Evolutionary conservation across 64 coral and sea anemone genomes (phyloP), one percentile per base, ranked within the genome.

Genomic region (Porites lutea): DNA sequence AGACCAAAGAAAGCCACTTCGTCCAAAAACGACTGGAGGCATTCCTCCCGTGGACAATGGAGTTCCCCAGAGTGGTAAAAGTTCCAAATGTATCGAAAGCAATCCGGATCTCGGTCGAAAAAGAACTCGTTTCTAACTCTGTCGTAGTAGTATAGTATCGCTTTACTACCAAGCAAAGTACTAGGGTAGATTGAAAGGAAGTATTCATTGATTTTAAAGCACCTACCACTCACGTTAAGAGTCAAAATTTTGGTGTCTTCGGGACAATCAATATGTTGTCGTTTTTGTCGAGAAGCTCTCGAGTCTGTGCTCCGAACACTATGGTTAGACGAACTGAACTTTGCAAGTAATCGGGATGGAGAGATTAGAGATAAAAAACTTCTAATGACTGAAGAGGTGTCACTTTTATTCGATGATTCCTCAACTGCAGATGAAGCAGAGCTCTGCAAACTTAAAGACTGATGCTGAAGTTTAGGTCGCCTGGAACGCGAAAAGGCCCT

Each of bases 61-160:
- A 95, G 88, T 45, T 95, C 63, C 0, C 93, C 93, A 5, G 93
- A 90, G 14, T 71, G 84, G 46, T 95, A 95, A 73, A 86, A 95
- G 73, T 95, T 89, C 82, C 88, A 90, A 62, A 95, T 95, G 52
- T 95, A 87, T 8, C 88, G 87, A 48, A 95, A 95, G 4, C 82
- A 79, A 51, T 95, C 80, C 2, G 93, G 93, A 46, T 95, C 93
- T 18, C 88, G 93, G 37, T 95, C 93, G n/a, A 95, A 95, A 48
- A 95, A 95, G 63, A 78, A 95, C 47, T 95, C 93, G 3, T 87
- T 63, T 14, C 71, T 90, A 13, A 4, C 19, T 11, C 14, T 8
- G 52, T 95, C 93, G 62, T 86, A 90, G 70, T 77, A 95, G 12
- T 68, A 19, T 11, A 53, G 78, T 57, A 79, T 86, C 5, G 61